Evolutionary conservation across 2,113 vertebrate species (phyloP).

Genomic region (Vidua chalybeata): DNA sequence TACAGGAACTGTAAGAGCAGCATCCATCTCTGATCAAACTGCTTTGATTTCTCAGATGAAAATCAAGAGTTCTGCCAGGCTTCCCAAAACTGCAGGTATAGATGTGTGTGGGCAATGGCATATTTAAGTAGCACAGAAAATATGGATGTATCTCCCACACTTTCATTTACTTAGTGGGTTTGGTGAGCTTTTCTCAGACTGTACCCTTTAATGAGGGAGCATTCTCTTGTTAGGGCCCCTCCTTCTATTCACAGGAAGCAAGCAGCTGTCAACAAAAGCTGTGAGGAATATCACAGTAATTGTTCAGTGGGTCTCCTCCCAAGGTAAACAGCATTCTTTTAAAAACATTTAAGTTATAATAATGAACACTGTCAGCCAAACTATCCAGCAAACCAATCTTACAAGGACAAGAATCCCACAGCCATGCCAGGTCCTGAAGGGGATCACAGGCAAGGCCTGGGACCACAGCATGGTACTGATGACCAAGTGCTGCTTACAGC

Average conservation of each 20-base stretch:
- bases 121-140: background rate
- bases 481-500: background rate
- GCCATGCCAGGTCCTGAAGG: background rate
- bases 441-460: background rate
- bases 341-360: background rate
- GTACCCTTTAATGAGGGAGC: background rate
- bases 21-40: background rate
- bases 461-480: background rate
- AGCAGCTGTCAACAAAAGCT: background rate
- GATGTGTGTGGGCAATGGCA: background rate
- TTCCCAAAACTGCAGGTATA: background rate
- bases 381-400: background rate
- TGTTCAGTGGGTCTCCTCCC: background rate
- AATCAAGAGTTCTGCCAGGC: background rate
- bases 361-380: background rate
- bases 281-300: background rate
- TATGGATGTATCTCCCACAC: background rate
- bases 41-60: background rate
- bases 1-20: background rate
- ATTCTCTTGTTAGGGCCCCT: background rate
- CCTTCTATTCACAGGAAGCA: background rate
- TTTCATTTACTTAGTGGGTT: background rate
- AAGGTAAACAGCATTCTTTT: background rate
- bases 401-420: background rate
- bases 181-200: background rate